Percentiles rank a stretch among this genome's conserved stretches.
Evolutionary conservation across 2,888 invertebrate genomes (phyloP).

Genomic region (Nemotelus pantherinus): DNA sequence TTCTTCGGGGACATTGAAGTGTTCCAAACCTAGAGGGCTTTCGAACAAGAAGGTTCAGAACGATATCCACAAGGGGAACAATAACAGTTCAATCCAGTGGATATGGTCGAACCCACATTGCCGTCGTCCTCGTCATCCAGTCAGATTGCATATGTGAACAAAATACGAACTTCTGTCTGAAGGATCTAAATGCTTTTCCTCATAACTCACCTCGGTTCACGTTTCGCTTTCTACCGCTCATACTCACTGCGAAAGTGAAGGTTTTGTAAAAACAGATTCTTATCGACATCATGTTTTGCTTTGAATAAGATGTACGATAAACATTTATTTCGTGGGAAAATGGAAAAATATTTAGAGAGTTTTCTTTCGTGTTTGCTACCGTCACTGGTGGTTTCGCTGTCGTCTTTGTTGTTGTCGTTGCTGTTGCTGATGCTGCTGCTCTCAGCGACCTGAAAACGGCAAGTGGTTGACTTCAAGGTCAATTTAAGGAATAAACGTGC

Average conservation of each 20-base stretch:
- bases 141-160: conserved; percentile 30
- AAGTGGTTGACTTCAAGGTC: too few relatives aligned
- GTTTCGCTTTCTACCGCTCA: too few relatives aligned
- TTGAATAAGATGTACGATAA: conserved; percentile 33
- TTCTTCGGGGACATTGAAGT: conserved; percentile 8
- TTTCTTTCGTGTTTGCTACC: background rate
- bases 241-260: background rate
- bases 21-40: conserved; percentile 8
- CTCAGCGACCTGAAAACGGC: too few relatives aligned
- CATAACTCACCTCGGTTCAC: conserved; percentile 13
- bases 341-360: background rate
- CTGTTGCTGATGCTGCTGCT: too few relatives aligned
- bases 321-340: conserved; percentile 29
- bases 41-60: background rate
- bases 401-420: too few relatives aligned
- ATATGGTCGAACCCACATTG: conserved; percentile 18
- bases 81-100: conserved; percentile 23
- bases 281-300: conserved; percentile 32
- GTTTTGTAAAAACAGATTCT: conserved; percentile 27
- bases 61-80: background rate
- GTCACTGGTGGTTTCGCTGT: too few relatives aligned
- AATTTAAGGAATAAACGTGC: too few relatives aligned
- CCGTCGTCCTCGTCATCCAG: background rate
- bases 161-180: background rate
- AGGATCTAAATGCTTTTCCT: conserved; percentile 27